Base-by-base conservation (phyloP, 2,797 vertebrate genomes). In the Molothrus aeneus region DNA sequence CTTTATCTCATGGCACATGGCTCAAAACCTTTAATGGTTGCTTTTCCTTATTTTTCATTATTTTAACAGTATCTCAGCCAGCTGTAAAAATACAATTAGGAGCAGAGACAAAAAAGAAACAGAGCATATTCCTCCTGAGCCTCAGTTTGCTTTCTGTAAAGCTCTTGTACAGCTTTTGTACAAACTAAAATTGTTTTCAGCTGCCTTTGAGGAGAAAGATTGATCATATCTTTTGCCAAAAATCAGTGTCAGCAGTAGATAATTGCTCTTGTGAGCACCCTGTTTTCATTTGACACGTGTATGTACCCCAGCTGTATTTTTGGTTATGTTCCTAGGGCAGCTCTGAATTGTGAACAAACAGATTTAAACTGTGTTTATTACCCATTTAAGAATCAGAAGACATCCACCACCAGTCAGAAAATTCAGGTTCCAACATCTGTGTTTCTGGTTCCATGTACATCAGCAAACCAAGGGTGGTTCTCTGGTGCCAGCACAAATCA, bases 241-340 rank as follows among this genome's bases (percentile, higher is more conserved):
- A 88, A 61, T 57, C 74, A 75, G 1, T 78, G 80, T 54, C 73
- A 86, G 70, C 40, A 88, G 77, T 36, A 77, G 74, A 75, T 56
- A 26, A 54, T 69, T 93, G 47, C 57, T 87, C 69, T 51, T 54
- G 50, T 53, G 47, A 91, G 24, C 36, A 63, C 64, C 34, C 43
- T 92, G 80, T 5, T 94, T 93, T 69, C 53, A 86, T 86, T 38
- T 90, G 63, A 84, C 63, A 38, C 0, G 2, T 40, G 29, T 17
- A n/a, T 60, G 40, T 70, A 64, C 51, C 48, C 77, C 92, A 92
- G 91, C 77, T 93, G 89, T 92, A 79, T 88, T 96, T 94, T 91
- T 50, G 63, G 51, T 81, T 75, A 38, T 0, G 0, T 53, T 92
- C 82, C 60, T 64, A 63, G 34, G 53, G 54, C 66, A 88, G 73